These are phyloP conservation scores for Cromileptes altivelis DNA, from an alignment of 2,113 vertebrate species.

Conservation along the genomic window DNA sequence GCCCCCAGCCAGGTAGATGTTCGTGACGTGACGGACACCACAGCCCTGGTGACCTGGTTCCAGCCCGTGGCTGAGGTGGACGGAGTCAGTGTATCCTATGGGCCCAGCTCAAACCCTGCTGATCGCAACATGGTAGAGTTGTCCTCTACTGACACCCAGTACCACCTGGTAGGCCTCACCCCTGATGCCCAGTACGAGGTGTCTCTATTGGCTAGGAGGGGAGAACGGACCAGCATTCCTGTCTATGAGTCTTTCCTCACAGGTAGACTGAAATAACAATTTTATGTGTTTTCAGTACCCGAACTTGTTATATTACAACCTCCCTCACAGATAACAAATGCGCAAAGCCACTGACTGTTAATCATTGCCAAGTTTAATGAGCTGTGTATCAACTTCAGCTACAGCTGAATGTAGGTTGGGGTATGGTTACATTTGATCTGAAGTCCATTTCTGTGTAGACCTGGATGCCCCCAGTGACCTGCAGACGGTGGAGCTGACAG, in stretches of 20 bases:
- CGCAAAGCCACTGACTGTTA: not conserved
- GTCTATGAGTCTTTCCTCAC: conserved; percentile 91
- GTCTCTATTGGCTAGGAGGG: conserved; percentile 87
- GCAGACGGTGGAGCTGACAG: conserved; percentile 89
- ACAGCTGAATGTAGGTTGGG: not conserved
- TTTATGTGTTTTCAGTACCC: not conserved
- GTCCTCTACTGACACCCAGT: conserved; percentile 90
- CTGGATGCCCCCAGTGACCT: conserved; percentile 93
- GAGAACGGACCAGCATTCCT: conserved; percentile 88
- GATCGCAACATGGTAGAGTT: conserved; percentile 89
- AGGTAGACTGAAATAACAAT: conserved; percentile 78
- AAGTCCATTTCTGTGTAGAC: conserved; percentile 79
- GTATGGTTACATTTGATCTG: not conserved
- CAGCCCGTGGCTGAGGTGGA: conserved; percentile 94
- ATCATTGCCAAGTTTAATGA: conserved; percentile 19
- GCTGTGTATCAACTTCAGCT: not conserved
- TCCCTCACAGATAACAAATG: no score
- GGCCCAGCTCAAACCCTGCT: conserved; percentile 84
- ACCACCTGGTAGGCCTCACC: conserved; percentile 89
- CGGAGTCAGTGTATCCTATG: conserved; percentile 88
- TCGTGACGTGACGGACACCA: conserved; percentile 93
- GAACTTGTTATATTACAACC: not conserved
- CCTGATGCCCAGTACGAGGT: conserved; percentile 95
- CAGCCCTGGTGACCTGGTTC: conserved; percentile 94
- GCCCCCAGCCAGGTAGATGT: conserved; percentile 93